These are phyloP conservation scores for Typhlichthys subterraneus DNA, from an alignment of 2,797 vertebrate genomes.

Conservation along the genomic window DNA sequence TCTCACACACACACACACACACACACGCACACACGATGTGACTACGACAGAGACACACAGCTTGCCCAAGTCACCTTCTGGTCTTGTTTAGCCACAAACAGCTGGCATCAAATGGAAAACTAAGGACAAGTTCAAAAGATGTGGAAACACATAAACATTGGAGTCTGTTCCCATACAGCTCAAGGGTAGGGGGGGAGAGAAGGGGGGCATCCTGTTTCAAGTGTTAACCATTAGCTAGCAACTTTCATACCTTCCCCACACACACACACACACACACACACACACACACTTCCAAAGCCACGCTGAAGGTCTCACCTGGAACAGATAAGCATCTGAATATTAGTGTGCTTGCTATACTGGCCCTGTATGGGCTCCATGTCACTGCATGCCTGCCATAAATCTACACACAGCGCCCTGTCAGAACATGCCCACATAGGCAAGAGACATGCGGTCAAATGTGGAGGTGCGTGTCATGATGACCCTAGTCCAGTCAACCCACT, in stretches of 20 bases:
- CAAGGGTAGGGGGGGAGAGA: background rate
- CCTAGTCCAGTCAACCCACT: conserved; percentile 22
- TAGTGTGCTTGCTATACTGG: conserved; percentile 35
- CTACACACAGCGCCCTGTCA: conserved; percentile 36
- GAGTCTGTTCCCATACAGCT: background rate
- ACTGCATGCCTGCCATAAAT: conserved; percentile 62
- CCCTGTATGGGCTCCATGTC: conserved; percentile 40
- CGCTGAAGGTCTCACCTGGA: conserved; percentile 32
- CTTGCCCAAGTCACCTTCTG: conserved; percentile 8
- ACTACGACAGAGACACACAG: too few relatives aligned
- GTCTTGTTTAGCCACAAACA: conserved; percentile 20
- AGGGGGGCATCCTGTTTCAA: conserved; percentile 13
- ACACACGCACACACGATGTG: background rate
- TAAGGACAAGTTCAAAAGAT: conserved; percentile 19
- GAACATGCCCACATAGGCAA: conserved; percentile 37
- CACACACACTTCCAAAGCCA: conserved; percentile 14
- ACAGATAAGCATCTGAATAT: conserved; percentile 36
- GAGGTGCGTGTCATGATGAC: conserved; percentile 8
- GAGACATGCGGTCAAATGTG: conserved; percentile 15
- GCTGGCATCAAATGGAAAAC: conserved; percentile 2
- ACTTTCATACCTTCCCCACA: conserved; percentile 13
- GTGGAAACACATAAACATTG: conserved; percentile 22
- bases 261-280: background rate
- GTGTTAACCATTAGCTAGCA: conserved; percentile 43
- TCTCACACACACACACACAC: background rate